These are phyloP conservation scores for Drosophila paranaensis DNA, from an alignment of 2,888 invertebrate genomes.

Conservation along the genomic window DNA sequence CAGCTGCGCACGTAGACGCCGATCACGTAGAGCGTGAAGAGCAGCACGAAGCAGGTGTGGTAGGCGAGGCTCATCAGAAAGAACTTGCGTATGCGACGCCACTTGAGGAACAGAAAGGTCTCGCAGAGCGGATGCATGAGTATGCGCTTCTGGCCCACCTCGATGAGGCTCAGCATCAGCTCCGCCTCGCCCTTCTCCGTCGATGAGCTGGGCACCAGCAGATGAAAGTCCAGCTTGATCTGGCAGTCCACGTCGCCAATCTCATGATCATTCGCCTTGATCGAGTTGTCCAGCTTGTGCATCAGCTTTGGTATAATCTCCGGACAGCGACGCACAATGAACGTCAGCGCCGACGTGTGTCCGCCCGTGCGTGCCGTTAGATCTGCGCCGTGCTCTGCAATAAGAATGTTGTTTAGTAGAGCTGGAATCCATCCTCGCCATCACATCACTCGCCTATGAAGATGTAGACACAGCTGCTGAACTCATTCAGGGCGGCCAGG, in stretches of 20 bases:
- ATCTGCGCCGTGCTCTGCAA: slow-evolving; percentile 90
- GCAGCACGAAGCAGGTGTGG: slow-evolving; percentile 90
- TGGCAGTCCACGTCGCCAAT: slow-evolving; percentile 94
- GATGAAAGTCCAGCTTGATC: slow-evolving; percentile 88
- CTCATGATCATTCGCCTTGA: slow-evolving; percentile 93
- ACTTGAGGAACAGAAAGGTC: slow-evolving; percentile 93
- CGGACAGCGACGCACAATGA: slow-evolving; percentile 93
- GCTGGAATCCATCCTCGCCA: too few relatives aligned
- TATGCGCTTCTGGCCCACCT: slow-evolving; percentile 92
- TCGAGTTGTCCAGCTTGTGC: slow-evolving; percentile 90
- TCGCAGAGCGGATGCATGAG: slow-evolving; percentile 94
- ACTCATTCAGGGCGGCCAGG: slow-evolving; percentile 93
- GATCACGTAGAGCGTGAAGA: slow-evolving; percentile 90
- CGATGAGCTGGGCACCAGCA: slow-evolving; percentile 86
- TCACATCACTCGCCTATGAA: slow-evolving; percentile 86
- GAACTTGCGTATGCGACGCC: slow-evolving; percentile 92
- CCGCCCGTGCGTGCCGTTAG: slow-evolving; percentile 92
- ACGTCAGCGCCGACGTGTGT: slow-evolving; percentile 91
- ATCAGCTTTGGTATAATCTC: slow-evolving; percentile 91
- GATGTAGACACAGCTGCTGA: slow-evolving; percentile 90
- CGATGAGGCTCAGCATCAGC: slow-evolving; percentile 89
- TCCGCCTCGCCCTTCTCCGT: slow-evolving; percentile 89
- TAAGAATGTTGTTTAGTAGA: background rate
- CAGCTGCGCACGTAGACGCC: slow-evolving; percentile 85
- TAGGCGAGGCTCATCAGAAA: slow-evolving; percentile 92